phyloP scores from a whole-genome alignment of 2,797 vertebrate genomes.

The Argya squamiceps region DNA sequence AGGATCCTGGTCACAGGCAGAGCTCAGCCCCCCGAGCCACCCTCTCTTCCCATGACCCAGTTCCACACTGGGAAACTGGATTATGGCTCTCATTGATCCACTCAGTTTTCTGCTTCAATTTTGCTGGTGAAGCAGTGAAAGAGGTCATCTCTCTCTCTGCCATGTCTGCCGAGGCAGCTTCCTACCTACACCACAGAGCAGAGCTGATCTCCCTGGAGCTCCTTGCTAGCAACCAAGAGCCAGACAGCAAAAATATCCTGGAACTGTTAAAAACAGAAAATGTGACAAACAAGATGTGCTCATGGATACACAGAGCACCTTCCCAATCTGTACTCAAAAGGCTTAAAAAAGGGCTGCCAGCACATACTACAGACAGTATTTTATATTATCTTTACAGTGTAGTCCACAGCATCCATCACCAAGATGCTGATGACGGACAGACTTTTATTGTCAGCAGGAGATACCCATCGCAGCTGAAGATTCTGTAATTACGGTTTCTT shows the following conservation, averaged over 20 bases:
- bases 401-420: slow-evolving; percentile 33
- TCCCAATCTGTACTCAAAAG: not conserved
- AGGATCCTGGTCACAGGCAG: not conserved
- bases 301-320: slow-evolving; percentile 10
- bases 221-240: slow-evolving; percentile 18
- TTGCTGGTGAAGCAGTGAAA: not conserved
- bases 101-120: not conserved
- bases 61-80: not conserved
- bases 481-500: slow-evolving; percentile 45
- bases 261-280: slow-evolving; percentile 28
- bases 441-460: slow-evolving; percentile 40
- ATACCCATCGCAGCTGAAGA: slow-evolving; percentile 27
- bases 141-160: not conserved
- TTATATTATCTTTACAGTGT: not conserved
- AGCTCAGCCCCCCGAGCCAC: not conserved
- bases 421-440: slow-evolving; percentile 2
- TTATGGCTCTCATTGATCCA: slow-evolving; percentile 11
- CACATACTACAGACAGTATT: not conserved
- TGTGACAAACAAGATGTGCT: not conserved
- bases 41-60: not conserved
- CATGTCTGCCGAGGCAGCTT: not conserved
- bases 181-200: not conserved
- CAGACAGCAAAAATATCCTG: slow-evolving; percentile 42
- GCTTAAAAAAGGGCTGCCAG: not conserved
- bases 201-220: slow-evolving; percentile 23